Evolutionary conservation across 2,888 invertebrate species (phyloP).

Genomic region (Venustoraphidia nigricollis): DNA sequence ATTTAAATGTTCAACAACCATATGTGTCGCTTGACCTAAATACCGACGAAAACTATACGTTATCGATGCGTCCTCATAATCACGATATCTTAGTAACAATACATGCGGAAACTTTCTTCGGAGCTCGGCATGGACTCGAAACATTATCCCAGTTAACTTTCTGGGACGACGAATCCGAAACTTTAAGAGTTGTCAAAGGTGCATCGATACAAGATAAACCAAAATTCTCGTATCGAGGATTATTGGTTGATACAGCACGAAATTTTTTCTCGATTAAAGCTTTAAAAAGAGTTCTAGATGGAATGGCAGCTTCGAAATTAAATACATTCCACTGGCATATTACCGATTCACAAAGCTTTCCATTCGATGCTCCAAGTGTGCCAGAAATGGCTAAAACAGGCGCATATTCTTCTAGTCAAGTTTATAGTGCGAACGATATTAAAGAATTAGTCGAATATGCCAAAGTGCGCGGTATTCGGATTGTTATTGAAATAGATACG

Average conservation of each 20-base stretch:
- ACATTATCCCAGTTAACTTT: constrained; percentile 54
- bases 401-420: constrained; percentile 56
- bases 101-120: constrained; percentile 52
- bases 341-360: constrained; percentile 86
- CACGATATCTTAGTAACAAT: constrained; percentile 42
- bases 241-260: constrained; percentile 81
- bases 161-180: constrained; percentile 19
- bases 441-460: constrained; percentile 62
- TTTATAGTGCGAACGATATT: constrained; percentile 57
- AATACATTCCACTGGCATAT: constrained; percentile 92
- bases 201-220: constrained; percentile 64
- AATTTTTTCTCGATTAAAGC: constrained; percentile 69
- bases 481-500: constrained; percentile 79
- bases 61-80: constrained; percentile 37
- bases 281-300: constrained; percentile 61
- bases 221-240: constrained; percentile 62
- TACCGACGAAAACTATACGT: constrained; percentile 60
- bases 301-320: constrained; percentile 78
- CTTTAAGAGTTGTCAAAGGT: constrained; percentile 46
- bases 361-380: constrained; percentile 58
- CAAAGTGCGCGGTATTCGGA: constrained; percentile 65
- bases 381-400: constrained; percentile 72
- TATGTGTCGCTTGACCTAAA: constrained; percentile 43
- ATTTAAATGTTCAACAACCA: constrained; percentile 33
- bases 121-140: constrained; percentile 62